phyloP scores from a whole-genome alignment of 2,113 vertebrate species.

The Aptenodytes forsteri region DNA sequence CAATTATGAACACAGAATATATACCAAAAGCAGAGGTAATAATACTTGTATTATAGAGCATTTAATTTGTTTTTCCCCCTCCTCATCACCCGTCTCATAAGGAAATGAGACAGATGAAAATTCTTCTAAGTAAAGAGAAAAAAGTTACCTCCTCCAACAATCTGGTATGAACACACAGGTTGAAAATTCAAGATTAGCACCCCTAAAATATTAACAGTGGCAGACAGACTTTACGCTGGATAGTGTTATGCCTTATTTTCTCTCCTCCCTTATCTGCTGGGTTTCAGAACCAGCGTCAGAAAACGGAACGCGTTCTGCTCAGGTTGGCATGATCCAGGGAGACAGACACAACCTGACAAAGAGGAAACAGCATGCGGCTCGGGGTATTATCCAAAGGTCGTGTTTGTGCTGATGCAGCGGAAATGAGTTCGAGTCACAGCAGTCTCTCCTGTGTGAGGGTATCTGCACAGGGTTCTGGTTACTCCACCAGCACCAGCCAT shows the following conservation, averaged over 20 bases:
- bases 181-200: slow-evolving; percentile 20
- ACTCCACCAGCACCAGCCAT: not conserved
- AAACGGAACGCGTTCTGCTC: not conserved
- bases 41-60: not conserved
- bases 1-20: not conserved
- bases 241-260: not conserved
- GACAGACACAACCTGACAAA: not conserved
- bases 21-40: not conserved
- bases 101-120: not conserved
- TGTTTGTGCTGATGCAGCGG: not conserved
- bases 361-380: rapidly evolving
- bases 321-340: not conserved
- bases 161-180: not conserved
- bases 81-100: not conserved
- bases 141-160: not conserved
- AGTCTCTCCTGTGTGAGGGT: not conserved
- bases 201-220: slow-evolving; percentile 10
- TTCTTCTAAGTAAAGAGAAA: not conserved
- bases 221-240: not conserved
- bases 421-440: not conserved
- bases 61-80: not conserved
- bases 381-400: not conserved
- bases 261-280: not conserved
- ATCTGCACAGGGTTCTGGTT: not conserved
- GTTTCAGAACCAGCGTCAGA: not conserved